Conservation (phyloP, 2,797 vertebrate genomes). For the Dipus sagitta region DNA sequence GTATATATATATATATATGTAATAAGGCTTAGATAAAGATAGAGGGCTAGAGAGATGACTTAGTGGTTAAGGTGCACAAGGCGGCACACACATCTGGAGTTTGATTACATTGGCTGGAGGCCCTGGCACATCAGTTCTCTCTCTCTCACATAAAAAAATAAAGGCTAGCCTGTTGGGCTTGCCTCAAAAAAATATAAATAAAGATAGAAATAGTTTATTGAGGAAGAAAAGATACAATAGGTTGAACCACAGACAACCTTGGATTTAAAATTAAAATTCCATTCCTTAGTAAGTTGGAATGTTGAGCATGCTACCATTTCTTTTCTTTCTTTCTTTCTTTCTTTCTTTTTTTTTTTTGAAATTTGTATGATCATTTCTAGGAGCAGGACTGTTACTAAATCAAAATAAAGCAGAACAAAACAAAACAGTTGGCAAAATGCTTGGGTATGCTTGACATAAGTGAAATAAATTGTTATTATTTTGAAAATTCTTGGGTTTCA, state of each 20-base stretch:
- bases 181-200: background rate
- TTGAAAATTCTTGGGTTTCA: conserved; percentile 57
- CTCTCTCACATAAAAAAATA: too few relatives aligned
- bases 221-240: background rate
- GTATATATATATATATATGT: too few relatives aligned
- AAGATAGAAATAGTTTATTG: background rate
- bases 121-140: too few relatives aligned
- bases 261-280: conserved; percentile 45
- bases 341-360: background rate
- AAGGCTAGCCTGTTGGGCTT: too few relatives aligned
- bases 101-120: too few relatives aligned
- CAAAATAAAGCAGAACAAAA: background rate
- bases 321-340: too few relatives aligned
- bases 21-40: background rate
- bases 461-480: conserved; percentile 46
- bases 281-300: background rate
- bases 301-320: background rate
- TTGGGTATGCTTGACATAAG: conserved; percentile 27
- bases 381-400: background rate
- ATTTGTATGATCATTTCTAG: background rate
- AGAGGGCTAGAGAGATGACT: too few relatives aligned
- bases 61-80: too few relatives aligned
- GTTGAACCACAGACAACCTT: background rate
- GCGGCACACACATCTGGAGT: too few relatives aligned
- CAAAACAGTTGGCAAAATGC: background rate